Percentiles rank a stretch among this genome's conserved stretches.
These are phyloP conservation scores for Spheniscus humboldti DNA, from an alignment of 2,797 vertebrate genomes.

Conservation along the genomic window DNA sequence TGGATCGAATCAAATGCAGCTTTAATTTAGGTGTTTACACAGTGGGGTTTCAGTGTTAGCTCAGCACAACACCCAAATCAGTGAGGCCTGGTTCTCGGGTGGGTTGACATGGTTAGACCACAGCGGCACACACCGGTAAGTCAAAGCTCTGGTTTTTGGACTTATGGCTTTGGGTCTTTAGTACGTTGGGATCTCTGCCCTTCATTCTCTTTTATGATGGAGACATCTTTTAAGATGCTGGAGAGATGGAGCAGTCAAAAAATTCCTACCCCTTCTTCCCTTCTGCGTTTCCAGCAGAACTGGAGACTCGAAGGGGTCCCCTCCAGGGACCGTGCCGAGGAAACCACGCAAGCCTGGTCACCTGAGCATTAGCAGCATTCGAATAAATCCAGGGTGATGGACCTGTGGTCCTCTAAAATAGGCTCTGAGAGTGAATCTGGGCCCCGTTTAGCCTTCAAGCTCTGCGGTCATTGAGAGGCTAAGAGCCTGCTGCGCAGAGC, in stretches of 20 bases:
- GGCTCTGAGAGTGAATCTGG: neutral
- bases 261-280: neutral
- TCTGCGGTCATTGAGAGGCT: accelerated
- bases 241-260: neutral
- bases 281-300: neutral
- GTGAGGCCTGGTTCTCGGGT: neutral
- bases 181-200: neutral
- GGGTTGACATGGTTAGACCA: neutral
- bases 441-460: neutral
- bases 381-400: neutral
- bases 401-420: neutral
- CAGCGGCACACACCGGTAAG: too few relatives aligned
- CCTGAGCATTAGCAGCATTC: neutral
- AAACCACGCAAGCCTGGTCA: neutral
- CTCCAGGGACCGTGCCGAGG: accelerated
- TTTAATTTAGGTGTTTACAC: neutral
- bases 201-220: neutral
- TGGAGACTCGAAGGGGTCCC: neutral
- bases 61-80: neutral
- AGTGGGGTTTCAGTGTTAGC: neutral
- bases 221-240: neutral
- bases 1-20: neutral
- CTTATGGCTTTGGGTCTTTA: neutral
- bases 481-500: neutral
- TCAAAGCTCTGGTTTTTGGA: neutral